phyloP scores from a whole-genome alignment of 2,797 vertebrate species.

The Champsocephalus gunnari region DNA sequence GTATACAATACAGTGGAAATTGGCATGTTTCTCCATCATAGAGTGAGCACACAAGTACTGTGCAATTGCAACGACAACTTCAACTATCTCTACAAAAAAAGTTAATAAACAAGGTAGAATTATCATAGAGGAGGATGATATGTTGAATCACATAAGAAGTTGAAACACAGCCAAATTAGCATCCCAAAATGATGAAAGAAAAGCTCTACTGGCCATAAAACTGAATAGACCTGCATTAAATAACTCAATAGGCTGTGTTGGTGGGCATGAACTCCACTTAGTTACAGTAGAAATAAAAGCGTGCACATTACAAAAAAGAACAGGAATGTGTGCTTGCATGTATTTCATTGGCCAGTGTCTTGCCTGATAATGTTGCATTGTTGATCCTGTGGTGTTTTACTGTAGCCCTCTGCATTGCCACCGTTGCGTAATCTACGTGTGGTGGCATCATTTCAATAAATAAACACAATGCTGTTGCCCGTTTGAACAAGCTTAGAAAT shows the following conservation, averaged over 20 bases:
- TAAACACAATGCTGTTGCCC: neutral
- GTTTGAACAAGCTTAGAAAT: neutral
- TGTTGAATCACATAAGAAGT: neutral
- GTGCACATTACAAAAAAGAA: neutral
- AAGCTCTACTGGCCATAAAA: neutral
- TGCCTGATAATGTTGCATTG: neutral
- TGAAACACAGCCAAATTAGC: neutral
- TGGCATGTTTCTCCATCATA: neutral
- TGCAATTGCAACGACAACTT: neutral
- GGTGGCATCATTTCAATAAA: neutral
- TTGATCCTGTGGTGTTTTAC: neutral
- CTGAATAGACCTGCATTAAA: no score
- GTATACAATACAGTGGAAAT: neutral
- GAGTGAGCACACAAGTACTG: neutral
- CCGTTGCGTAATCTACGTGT: neutral
- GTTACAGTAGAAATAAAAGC: neutral
- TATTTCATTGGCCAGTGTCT: no score
- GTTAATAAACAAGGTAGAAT: neutral
- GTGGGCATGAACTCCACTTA: neutral
- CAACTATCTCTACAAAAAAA: neutral
- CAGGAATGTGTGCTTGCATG: no score
- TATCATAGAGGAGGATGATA: neutral
- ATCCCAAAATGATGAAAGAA: neutral
- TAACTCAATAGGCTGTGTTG: neutral
- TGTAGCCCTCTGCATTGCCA: neutral